Conservation (phyloP, 1,140 invertebrate species). For the Andricus grossulariae region DNA sequence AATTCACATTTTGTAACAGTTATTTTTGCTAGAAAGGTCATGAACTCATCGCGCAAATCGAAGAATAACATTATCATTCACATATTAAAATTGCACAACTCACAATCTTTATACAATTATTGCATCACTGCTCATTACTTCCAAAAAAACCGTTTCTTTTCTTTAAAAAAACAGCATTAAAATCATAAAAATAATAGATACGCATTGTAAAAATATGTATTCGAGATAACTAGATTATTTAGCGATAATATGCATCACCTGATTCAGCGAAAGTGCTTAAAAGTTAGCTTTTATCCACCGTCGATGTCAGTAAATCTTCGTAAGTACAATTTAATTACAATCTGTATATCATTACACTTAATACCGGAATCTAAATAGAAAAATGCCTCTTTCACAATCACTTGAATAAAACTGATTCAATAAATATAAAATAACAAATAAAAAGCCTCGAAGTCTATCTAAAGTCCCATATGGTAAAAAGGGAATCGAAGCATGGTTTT, state of each 20-base stretch:
- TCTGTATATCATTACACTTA: slow-evolving; percentile 4
- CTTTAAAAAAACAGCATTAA: not conserved
- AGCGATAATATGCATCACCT: slow-evolving; percentile 24
- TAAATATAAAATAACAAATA: not conserved
- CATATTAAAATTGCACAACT: slow-evolving; percentile 12
- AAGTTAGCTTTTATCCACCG: slow-evolving; percentile 47
- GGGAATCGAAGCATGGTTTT: slow-evolving; percentile 5
- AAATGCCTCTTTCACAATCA: not conserved
- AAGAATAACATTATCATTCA: not conserved
- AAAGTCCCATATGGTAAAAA: slow-evolving; percentile 12
- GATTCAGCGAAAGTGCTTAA: slow-evolving; percentile 21
- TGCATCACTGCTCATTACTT: not conserved
- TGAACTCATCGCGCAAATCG: not conserved
- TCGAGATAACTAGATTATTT: slow-evolving; percentile 24
- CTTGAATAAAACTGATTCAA: not conserved
- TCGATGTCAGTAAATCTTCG: slow-evolving; percentile 55
- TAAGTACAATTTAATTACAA: slow-evolving; percentile 56
- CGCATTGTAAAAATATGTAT: slow-evolving; percentile 35
- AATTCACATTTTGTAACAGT: slow-evolving; percentile 55
- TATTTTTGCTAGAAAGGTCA: not conserved
- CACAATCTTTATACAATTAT: not conserved
- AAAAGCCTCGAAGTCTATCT: not conserved
- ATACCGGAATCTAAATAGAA: slow-evolving; percentile 9
- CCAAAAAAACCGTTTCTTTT: not conserved
- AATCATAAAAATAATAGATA: not conserved